These are phyloP conservation scores for Reinhardtius hippoglossoides DNA, from an alignment of 2,113 vertebrate genomes.

Conservation along the genomic window DNA sequence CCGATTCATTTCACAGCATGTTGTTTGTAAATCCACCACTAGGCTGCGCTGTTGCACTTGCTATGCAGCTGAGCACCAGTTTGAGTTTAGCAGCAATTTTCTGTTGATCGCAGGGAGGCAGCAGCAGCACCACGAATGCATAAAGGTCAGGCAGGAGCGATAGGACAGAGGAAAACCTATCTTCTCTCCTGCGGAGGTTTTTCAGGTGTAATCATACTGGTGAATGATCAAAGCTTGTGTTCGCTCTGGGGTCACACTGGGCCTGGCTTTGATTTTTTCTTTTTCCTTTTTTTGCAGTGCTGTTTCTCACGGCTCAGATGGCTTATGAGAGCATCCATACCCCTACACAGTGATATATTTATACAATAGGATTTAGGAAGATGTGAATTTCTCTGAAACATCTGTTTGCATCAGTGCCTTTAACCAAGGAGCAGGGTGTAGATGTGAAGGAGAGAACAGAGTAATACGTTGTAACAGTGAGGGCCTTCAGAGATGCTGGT, in stretches of 20 bases:
- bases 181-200: constrained; percentile 52
- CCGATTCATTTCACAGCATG: neutral
- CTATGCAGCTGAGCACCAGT: neutral
- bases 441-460: constrained; percentile 15
- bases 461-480: constrained; percentile 29
- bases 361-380: neutral
- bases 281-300: constrained; percentile 10
- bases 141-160: constrained; percentile 69
- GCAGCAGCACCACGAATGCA: constrained; percentile 50
- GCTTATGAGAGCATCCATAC: constrained; percentile 15
- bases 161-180: constrained; percentile 52
- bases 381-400: neutral
- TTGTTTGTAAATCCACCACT: constrained; percentile 43
- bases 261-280: constrained; percentile 17
- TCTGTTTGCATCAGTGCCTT: neutral
- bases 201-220: constrained; percentile 62
- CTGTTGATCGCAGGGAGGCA: constrained; percentile 58
- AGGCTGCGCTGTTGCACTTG: constrained; percentile 71
- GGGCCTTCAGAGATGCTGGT: constrained; percentile 11
- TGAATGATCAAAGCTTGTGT: constrained; percentile 66
- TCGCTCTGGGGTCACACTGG: constrained; percentile 54
- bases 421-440: neutral
- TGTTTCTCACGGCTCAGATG: constrained; percentile 15
- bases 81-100: constrained; percentile 16
- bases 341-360: neutral